Percentiles rank a stretch among this genome's conserved stretches.
Conservation (phyloP, 2,888 invertebrate species). For the Pantelozetes paolii region DNA sequence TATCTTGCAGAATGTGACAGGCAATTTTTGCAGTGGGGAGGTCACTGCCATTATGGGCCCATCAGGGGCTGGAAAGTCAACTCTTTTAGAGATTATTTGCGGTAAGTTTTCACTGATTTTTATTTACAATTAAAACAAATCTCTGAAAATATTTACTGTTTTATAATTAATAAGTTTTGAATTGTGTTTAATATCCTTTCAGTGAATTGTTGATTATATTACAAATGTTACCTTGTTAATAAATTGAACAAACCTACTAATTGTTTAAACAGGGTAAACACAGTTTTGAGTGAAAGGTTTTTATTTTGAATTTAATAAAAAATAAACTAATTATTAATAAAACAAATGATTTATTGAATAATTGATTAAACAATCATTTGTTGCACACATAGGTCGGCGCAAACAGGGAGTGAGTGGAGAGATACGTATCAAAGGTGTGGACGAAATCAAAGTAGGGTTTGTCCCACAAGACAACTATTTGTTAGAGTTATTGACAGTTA, state of each 20-base stretch:
- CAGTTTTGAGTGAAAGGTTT: too few relatives aligned
- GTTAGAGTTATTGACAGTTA: conserved; percentile 31
- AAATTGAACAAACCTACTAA: too few relatives aligned
- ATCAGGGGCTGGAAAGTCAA: conserved; percentile 24
- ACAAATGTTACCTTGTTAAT: too few relatives aligned
- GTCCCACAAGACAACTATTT: conserved; percentile 41
- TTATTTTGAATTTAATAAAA: too few relatives aligned
- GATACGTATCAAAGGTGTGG: not conserved
- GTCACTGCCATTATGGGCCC: conserved; percentile 25
- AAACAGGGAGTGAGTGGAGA: not conserved
- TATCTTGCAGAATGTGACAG: conserved; percentile 2
- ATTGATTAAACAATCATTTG: too few relatives aligned
- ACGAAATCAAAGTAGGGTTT: conserved; percentile 18
- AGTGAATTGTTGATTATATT: too few relatives aligned
- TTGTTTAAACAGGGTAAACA: too few relatives aligned
- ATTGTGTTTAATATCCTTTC: too few relatives aligned
- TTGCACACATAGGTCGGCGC: not conserved
- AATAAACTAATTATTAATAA: too few relatives aligned
- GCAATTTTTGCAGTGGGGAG: conserved; percentile 8
- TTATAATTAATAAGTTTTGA: too few relatives aligned
- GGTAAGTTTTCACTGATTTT: not conserved
- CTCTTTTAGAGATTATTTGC: conserved; percentile 13
- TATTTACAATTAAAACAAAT: conserved; percentile 13
- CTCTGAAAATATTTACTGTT: too few relatives aligned
- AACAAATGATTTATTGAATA: too few relatives aligned